A percentile compares a stretch with the other conserved stretches of the same genome.
Conservation (phyloP, 2,113 vertebrate genomes). For the Ploceus nigricollis region DNA sequence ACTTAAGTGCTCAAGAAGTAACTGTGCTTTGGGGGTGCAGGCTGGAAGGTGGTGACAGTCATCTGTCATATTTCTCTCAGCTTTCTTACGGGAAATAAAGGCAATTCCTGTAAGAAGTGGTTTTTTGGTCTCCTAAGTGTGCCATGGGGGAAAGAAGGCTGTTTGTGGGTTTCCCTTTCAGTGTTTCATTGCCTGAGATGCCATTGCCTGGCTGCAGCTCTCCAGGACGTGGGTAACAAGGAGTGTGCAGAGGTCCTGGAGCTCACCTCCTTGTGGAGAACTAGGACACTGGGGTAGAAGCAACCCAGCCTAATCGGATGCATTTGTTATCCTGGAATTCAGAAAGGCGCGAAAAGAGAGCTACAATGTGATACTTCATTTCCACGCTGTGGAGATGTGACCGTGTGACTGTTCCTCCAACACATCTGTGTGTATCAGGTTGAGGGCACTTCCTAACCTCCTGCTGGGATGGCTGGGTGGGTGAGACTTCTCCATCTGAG, state of each 20-base stretch:
- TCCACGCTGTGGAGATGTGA: background rate
- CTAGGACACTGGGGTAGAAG: background rate
- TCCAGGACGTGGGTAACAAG: background rate
- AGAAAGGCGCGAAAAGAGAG: background rate
- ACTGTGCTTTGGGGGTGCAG: background rate
- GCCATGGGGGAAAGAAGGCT: background rate
- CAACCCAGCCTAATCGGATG: accelerated
- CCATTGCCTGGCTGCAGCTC: background rate
- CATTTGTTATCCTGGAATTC: background rate
- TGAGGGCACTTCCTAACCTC: background rate
- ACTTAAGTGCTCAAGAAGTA: background rate
- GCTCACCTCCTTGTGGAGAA: background rate
- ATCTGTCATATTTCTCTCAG: background rate
- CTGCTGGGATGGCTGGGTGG: background rate
- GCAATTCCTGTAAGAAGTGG: background rate
- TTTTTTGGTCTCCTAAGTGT: background rate
- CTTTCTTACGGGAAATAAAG: background rate
- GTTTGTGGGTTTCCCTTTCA: background rate
- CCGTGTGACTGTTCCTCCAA: accelerated
- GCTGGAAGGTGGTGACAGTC: background rate
- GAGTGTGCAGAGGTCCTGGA: background rate
- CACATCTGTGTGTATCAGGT: background rate
- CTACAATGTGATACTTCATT: background rate
- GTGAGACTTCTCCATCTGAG: background rate
- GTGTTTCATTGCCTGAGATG: background rate